Base-by-base conservation (phyloP, 2,113 vertebrate genomes). In the Datnioides undecimradiatus region DNA sequence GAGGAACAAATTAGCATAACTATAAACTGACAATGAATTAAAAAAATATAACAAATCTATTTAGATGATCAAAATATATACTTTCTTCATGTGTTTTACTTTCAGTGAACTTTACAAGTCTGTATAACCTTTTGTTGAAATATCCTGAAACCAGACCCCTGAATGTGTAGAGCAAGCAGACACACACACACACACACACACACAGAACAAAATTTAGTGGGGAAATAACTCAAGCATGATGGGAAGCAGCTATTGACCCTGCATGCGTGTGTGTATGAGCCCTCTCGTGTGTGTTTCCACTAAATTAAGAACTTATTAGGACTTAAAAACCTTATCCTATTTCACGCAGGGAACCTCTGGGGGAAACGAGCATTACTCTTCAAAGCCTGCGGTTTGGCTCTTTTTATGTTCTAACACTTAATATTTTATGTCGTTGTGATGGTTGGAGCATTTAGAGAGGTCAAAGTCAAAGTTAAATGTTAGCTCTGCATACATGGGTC, bases 301-400 rank as follows among this genome's bases (percentile, higher is more conserved):
- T 90, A 88, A 90, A 90, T 92, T 86, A 88, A 87, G 84, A 87
- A 90, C 72, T 90, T 91, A 92, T 92, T 91, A 83, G 84, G 85
- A 87, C 82, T 92, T 90, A 83, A 87, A 88, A 90, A 82, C 41
- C 80, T 41, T 45, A 82, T 91, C 84, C 64, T 34, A 66, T 92
- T 93, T 91, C 89, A 90, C 31, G 40, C 75, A 16, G 69, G 52
- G 75, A 86, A 69, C 84, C 85, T 88, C 81, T 41, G 34, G 74
- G 74, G 83, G 66, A 58, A 84, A 75, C 11, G 31, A 54, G 85
- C 81, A 83, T 87, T 85, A 85, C 58, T 70, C 90, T 87, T 93
- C 87, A 93, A 92, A 93, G 88, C 68, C 49, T 31, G 69, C 5
- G 19, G 82, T 84, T 72, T 79, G 76, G 54, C 64, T 83, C 52